Evolutionary conservation across 2,888 invertebrate species (phyloP).

Genomic region (Morpho helenor): DNA sequence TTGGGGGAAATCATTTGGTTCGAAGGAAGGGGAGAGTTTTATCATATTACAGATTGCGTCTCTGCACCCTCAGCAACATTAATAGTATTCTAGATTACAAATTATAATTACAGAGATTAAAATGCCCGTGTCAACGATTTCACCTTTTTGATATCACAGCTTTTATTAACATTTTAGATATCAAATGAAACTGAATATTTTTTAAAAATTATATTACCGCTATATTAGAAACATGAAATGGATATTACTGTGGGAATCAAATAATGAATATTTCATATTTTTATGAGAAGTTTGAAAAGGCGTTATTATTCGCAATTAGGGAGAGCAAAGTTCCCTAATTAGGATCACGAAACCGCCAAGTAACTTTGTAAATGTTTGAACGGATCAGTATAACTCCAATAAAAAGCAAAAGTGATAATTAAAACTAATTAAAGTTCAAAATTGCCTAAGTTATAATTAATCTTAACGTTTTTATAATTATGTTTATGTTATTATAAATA

Average conservation of each 20-base stretch:
- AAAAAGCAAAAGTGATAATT: conserved; percentile 28
- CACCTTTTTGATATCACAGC: no score
- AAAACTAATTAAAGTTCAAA: conserved; percentile 22
- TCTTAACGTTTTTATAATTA: conserved; percentile 10
- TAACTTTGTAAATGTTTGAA: conserved; percentile 42
- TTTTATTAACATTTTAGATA: no score
- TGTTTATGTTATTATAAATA: neutral
- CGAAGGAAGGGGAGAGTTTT: conserved; percentile 42
- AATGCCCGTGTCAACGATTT: no score
- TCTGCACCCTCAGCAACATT: conserved; percentile 56
- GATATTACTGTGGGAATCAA: conserved; percentile 8
- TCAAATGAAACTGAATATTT: no score
- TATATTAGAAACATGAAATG: neutral
- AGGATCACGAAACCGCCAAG: conserved; percentile 36
- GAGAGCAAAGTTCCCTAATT: conserved; percentile 45
- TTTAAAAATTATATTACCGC: neutral
- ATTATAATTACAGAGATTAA: conserved; percentile 15
- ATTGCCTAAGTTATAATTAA: conserved; percentile 16
- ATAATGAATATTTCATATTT: conserved; percentile 17
- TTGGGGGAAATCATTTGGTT: conserved; percentile 47
- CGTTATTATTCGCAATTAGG: conserved; percentile 36
- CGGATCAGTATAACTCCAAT: conserved; percentile 39
- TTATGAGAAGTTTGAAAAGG: conserved; percentile 21
- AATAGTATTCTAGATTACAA: conserved; percentile 53
- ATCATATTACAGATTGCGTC: conserved; percentile 70